Evolutionary conservation across 2,797 vertebrate genomes (phyloP).

Genomic region (Argyrosomus regius): DNA sequence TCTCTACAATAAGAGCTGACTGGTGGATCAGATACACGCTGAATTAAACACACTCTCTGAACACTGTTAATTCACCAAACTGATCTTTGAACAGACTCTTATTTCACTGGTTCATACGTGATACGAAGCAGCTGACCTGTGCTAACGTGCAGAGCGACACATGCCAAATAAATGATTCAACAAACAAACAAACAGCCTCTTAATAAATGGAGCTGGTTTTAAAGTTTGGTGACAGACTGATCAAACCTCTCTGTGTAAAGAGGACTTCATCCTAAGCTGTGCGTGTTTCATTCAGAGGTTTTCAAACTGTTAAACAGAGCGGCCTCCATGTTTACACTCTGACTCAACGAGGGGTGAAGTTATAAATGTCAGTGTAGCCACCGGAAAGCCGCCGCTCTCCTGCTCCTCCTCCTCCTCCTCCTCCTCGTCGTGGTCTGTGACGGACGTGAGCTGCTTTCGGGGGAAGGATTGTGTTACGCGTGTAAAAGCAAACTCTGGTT

Average conservation of each 20-base stretch:
- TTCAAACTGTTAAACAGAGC: constrained; percentile 46
- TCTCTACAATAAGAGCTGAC: too few relatives aligned
- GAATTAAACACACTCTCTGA: too few relatives aligned
- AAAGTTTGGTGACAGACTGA: constrained; percentile 21
- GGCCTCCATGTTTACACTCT: constrained; percentile 61
- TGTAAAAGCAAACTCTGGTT: constrained; percentile 66
- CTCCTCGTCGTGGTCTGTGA: constrained; percentile 49
- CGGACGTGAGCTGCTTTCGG: constrained; percentile 69
- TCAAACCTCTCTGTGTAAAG: constrained; percentile 4
- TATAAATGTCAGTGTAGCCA: constrained; percentile 59
- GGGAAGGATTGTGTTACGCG: constrained; percentile 62
- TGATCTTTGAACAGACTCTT: too few relatives aligned
- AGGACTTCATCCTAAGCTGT: neutral
- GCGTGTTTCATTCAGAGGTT: constrained; percentile 26
- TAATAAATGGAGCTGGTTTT: neutral
- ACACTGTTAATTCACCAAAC: too few relatives aligned
- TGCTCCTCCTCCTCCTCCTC: constrained; percentile 19
- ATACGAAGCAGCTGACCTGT: too few relatives aligned
- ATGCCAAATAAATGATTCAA: too few relatives aligned
- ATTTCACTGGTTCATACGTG: too few relatives aligned
- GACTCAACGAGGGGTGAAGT: constrained; percentile 72
- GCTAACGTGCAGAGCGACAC: too few relatives aligned
- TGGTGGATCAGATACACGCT: too few relatives aligned
- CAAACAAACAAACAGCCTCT: too few relatives aligned
- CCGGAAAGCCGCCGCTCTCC: neutral